These are phyloP conservation scores for Nephila pilipes DNA, from an alignment of 1,140 invertebrate species.

Conservation along the genomic window DNA sequence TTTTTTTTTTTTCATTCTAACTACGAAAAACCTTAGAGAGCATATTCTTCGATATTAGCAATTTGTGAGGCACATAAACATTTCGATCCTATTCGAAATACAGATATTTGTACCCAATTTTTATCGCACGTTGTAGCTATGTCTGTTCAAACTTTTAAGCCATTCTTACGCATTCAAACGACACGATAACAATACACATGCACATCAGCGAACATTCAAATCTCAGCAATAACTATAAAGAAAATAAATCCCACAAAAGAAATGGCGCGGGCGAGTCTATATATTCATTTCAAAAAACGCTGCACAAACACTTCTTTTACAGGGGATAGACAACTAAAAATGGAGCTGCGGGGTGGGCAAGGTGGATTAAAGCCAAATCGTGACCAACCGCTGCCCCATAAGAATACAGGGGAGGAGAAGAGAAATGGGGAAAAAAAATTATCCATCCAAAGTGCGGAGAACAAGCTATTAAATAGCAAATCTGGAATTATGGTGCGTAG, in stretches of 20 bases:
- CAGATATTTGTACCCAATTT: too few species aligned
- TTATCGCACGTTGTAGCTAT: too few species aligned
- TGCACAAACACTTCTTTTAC: constrained; percentile 9
- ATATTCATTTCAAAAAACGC: constrained; percentile 27
- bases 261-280: background rate
- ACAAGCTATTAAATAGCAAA: constrained; percentile 77
- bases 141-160: background rate
- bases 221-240: background rate
- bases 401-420: constrained; percentile 43
- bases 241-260: background rate
- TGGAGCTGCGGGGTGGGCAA: background rate
- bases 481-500: constrained; percentile 72
- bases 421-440: background rate
- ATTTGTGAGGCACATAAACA: too few species aligned
- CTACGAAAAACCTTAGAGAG: too few species aligned
- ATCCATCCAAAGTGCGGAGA: constrained; percentile 58
- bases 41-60: too few species aligned
- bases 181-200: background rate
- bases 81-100: too few species aligned
- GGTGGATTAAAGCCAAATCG: constrained; percentile 67
- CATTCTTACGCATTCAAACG: background rate
- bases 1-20: too few species aligned
- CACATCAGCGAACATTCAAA: background rate
- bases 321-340: constrained; percentile 18
- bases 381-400: constrained; percentile 56